phyloP scores from a whole-genome alignment of 2,113 vertebrate genomes.

The Nansenia antarctica region DNA sequence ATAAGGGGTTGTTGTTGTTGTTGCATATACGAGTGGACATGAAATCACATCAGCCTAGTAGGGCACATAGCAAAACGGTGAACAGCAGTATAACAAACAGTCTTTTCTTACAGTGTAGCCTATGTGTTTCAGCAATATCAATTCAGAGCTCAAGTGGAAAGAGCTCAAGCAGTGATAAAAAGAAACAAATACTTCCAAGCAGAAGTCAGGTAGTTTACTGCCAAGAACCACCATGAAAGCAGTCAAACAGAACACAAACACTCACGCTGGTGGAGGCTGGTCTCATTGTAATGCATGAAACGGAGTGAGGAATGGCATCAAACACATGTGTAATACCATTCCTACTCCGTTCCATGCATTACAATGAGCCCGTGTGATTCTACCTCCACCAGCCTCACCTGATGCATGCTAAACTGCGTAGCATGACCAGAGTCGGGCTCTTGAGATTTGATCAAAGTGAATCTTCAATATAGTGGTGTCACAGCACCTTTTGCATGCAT shows the following conservation, averaged over 20 bases:
- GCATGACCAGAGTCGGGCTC: slow-evolving; percentile 17
- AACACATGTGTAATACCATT: no score
- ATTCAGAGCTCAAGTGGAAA: background rate
- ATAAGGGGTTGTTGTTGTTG: background rate
- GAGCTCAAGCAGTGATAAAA: background rate
- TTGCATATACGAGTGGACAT: background rate
- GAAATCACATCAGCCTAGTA: background rate
- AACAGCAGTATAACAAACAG: background rate
- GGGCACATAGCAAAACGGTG: background rate
- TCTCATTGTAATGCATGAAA: no score
- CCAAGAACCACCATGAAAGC: background rate
- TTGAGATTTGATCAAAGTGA: slow-evolving; percentile 44
- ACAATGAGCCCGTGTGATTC: no score
- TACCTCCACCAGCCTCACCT: no score
- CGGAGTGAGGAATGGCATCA: no score
- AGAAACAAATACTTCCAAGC: no score
- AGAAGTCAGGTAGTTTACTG: background rate
- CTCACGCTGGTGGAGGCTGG: no score
- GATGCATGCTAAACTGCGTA: no score
- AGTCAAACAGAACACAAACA: background rate
- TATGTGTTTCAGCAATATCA: background rate
- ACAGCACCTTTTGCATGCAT: slow-evolving; percentile 49
- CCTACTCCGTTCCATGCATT: no score
- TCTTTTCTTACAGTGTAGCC: background rate
- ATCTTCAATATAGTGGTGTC: slow-evolving; percentile 63